Percentiles rank a stretch among this genome's conserved stretches.
Evolutionary conservation across 2,888 invertebrate genomes (phyloP).

Genomic region (Epinotia demarniana): DNA sequence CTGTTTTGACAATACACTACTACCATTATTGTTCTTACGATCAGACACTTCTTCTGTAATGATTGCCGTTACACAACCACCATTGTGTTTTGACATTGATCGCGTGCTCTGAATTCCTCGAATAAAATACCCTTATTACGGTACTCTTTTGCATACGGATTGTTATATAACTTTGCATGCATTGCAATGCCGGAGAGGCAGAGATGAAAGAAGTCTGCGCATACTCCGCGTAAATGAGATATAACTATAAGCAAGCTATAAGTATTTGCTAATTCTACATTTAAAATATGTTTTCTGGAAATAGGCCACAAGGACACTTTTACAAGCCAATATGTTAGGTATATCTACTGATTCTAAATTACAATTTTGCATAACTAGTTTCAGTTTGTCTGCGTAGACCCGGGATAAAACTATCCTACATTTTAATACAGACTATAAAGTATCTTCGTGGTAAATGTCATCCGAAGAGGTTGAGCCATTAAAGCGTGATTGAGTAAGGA

Average conservation of each 20-base stretch:
- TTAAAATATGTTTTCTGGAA: too few species aligned
- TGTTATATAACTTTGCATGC: slow-evolving; percentile 46
- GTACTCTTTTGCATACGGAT: slow-evolving; percentile 43
- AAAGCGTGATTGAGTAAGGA: too few species aligned
- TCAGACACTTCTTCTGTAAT: slow-evolving; percentile 52
- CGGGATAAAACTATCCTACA: too few species aligned
- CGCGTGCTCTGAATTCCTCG: slow-evolving; percentile 52
- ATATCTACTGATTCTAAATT: too few species aligned
- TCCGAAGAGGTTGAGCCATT: too few species aligned
- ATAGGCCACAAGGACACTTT: too few species aligned
- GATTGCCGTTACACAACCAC: slow-evolving; percentile 61
- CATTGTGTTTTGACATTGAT: slow-evolving; percentile 71
- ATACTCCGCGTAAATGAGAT: background rate
- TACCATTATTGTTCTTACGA: slow-evolving; percentile 38
- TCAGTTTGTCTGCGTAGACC: too few species aligned
- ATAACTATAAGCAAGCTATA: background rate
- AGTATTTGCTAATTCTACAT: too few species aligned
- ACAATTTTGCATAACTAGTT: too few species aligned
- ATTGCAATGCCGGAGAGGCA: background rate
- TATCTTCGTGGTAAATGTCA: too few species aligned
- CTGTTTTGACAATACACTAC: slow-evolving; percentile 45
- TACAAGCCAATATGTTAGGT: too few species aligned
- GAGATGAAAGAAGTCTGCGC: background rate
- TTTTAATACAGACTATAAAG: too few species aligned
- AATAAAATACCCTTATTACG: slow-evolving; percentile 43